Evolutionary conservation across 2,888 invertebrate species (phyloP).

Genomic region (Tyria jacobaeae): DNA sequence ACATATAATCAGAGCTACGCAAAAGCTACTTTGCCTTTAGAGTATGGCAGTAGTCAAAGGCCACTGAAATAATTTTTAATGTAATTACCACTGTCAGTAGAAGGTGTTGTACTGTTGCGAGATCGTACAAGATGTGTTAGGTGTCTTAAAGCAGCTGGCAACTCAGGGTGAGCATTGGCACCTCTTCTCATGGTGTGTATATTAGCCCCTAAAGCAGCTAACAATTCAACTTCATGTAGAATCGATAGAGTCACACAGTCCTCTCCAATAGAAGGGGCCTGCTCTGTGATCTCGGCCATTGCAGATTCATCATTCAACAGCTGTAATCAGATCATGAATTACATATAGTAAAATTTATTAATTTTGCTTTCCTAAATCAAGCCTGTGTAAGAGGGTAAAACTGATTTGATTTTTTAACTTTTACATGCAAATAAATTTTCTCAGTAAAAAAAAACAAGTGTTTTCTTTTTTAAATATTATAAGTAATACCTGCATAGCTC

Average conservation of each 20-base stretch:
- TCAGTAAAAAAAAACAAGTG: too few relatives aligned
- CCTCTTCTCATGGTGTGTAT: conserved; percentile 89
- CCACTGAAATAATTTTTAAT: not conserved
- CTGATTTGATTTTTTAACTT: not conserved
- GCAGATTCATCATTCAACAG: conserved; percentile 78
- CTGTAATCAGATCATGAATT: conserved; percentile 52
- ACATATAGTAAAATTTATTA: too few relatives aligned
- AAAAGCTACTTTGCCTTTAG: not conserved
- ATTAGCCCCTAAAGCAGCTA: conserved; percentile 89
- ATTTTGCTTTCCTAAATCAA: too few relatives aligned
- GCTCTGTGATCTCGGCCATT: conserved; percentile 90
- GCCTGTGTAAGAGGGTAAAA: not conserved
- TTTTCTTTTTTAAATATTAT: not conserved
- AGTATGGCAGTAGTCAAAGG: not conserved
- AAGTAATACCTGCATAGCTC: conserved; percentile 87
- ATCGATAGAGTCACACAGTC: conserved; percentile 92
- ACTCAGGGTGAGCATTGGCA: conserved; percentile 89
- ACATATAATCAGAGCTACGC: too few relatives aligned
- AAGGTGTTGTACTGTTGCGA: conserved; percentile 62
- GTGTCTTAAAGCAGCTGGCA: conserved; percentile 89
- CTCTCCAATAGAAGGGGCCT: conserved; percentile 89
- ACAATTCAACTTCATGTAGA: conserved; percentile 91
- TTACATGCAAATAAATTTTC: too few relatives aligned
- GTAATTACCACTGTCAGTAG: conserved; percentile 67
- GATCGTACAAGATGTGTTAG: conserved; percentile 86